phyloP scores from a whole-genome alignment of 1,140 invertebrate genomes.

The Tetragonula clypearis region DNA sequence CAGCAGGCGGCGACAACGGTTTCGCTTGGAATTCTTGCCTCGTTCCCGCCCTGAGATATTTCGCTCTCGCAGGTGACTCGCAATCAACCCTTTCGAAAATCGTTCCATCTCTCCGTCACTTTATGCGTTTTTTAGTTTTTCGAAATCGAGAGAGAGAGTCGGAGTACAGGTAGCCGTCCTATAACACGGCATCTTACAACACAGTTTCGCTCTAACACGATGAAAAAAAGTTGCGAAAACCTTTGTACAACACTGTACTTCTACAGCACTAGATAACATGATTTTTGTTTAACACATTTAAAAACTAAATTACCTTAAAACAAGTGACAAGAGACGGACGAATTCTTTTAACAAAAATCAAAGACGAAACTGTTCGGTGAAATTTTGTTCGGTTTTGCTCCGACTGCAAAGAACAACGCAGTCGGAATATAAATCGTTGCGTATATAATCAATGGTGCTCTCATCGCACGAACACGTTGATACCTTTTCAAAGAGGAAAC shows the following conservation, averaged over 20 bases:
- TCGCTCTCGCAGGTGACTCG: background rate
- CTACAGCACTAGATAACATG: too few species aligned
- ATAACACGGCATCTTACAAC: too few species aligned
- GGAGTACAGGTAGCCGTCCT: too few species aligned
- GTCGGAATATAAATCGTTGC: background rate
- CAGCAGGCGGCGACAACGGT: conserved; percentile 10
- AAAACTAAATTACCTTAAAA: too few species aligned
- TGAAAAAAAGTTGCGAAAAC: too few species aligned
- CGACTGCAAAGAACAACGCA: background rate
- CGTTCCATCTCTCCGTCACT: too few species aligned
- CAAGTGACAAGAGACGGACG: background rate
- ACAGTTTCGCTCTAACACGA: too few species aligned
- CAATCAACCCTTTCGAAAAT: background rate
- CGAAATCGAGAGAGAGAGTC: background rate
- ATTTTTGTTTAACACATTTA: too few species aligned
- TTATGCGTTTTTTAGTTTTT: background rate
- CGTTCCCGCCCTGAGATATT: background rate
- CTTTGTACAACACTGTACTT: too few species aligned
- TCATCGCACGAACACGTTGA: background rate
- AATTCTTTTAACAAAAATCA: background rate
- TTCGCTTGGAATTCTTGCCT: conserved; percentile 41
- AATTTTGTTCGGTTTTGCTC: background rate
- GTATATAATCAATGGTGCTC: background rate
- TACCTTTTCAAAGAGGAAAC: background rate
- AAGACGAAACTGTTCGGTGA: background rate